A percentile compares a stretch with the other conserved stretches of the same genome.
Evolutionary conservation across 2,113 vertebrate species (phyloP).

Genomic region (Poeciliopsis occidentalis): DNA sequence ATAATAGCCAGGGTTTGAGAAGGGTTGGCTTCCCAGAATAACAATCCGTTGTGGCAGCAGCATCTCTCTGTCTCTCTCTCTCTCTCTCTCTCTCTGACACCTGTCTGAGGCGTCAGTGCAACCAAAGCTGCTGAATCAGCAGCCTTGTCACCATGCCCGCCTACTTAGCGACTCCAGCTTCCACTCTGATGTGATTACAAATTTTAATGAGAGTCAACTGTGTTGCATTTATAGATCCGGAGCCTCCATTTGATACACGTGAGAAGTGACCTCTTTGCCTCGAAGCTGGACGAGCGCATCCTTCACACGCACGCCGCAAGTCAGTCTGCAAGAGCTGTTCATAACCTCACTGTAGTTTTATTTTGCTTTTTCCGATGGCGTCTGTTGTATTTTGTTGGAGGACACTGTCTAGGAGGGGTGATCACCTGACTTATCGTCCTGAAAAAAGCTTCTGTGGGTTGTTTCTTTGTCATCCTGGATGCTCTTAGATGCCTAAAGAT

Average conservation of each 20-base stretch:
- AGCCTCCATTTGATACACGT: not conserved
- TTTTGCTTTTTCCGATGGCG: constrained; percentile 8
- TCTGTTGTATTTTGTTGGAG: not conserved
- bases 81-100: constrained; percentile 9
- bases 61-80: no score
- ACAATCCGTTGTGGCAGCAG: constrained; percentile 19
- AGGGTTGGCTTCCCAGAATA: constrained; percentile 29
- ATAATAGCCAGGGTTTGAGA: constrained; percentile 9
- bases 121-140: constrained; percentile 45
- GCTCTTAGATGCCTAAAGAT: not conserved
- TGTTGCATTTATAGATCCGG: constrained; percentile 13
- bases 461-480: not conserved
- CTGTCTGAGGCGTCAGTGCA: constrained; percentile 15
- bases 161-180: not conserved
- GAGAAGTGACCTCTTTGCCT: constrained; percentile 14
- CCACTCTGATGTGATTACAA: constrained; percentile 25
- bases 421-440: not conserved
- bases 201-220: constrained; percentile 26
- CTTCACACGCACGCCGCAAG: constrained; percentile 9
- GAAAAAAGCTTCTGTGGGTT: not conserved
- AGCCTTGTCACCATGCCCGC: constrained; percentile 14
- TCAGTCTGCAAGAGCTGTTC: not conserved
- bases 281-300: not conserved
- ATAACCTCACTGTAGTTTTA: not conserved
- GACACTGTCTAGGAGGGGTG: not conserved